phyloP scores from a whole-genome alignment of 2,113 vertebrate species.

The Anser brachyrhynchus region DNA sequence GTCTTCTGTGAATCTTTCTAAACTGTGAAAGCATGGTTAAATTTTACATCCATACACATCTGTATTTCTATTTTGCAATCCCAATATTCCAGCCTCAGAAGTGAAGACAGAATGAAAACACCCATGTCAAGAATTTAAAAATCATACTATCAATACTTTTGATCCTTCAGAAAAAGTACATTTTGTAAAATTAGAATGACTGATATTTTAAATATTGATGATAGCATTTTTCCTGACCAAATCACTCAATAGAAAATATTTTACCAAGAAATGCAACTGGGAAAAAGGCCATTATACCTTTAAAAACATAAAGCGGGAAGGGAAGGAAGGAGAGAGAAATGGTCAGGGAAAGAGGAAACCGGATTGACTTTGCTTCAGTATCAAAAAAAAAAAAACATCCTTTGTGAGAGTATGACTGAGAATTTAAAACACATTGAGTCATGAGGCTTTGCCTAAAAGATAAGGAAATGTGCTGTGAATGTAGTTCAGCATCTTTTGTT shows the following conservation, averaged over 20 bases:
- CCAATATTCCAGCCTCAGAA: conserved; percentile 47
- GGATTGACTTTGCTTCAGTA: conserved; percentile 64
- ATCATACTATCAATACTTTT: conserved; percentile 78
- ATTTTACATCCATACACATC: conserved; percentile 25
- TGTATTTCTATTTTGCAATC: conserved; percentile 31
- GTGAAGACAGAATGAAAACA: conserved; percentile 75
- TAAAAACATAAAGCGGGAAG: conserved; percentile 16
- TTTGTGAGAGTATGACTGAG: conserved; percentile 73
- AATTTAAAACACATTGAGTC: conserved; percentile 76
- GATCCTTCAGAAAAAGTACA: conserved; percentile 72
- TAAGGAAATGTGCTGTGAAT: conserved; percentile 78
- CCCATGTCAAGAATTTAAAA: conserved; percentile 77
- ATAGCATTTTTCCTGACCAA: conserved; percentile 49
- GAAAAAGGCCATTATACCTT: conserved; percentile 51
- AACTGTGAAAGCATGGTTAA: conserved; percentile 40
- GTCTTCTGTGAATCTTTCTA: conserved; percentile 41
- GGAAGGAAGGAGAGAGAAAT: neutral
- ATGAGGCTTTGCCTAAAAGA: conserved; percentile 79
- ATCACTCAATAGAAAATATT: conserved; percentile 58
- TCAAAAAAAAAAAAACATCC: conserved; percentile 15
- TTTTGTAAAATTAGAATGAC: conserved; percentile 66
- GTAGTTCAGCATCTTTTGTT: conserved; percentile 77
- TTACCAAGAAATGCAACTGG: conserved; percentile 56
- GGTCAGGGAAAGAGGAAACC: conserved; percentile 37
- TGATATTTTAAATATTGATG: conserved; percentile 71